These are phyloP conservation scores for Acanthaster planci DNA, from an alignment of 35 echinoderm and acorn worm genomes.

Conservation along the genomic window DNA sequence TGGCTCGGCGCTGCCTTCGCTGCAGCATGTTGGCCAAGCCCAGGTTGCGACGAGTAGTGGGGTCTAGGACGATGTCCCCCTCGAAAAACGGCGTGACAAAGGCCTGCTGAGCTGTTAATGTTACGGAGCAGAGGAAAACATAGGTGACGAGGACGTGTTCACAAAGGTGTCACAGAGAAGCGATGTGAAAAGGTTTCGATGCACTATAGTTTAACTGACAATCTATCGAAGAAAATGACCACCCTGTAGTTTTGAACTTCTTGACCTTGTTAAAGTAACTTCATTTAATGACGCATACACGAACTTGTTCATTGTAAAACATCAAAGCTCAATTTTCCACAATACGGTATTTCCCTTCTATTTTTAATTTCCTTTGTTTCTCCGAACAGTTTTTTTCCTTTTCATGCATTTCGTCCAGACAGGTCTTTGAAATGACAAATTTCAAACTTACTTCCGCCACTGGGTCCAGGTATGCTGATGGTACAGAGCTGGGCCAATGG, in stretches of 20 bases:
- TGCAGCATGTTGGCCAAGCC: slow-evolving; percentile 26
- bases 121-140: too few relatives aligned
- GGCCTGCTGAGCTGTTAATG: slow-evolving; percentile 10
- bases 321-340: too few relatives aligned
- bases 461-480: slow-evolving; percentile 1
- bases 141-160: too few relatives aligned
- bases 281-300: too few relatives aligned
- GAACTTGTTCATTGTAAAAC: too few relatives aligned
- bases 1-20: background rate
- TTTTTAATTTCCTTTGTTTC: background rate
- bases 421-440: background rate
- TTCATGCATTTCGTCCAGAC: too few relatives aligned
- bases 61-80: slow-evolving; percentile 73
- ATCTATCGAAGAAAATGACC: background rate
- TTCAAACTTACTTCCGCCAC: slow-evolving; percentile 43
- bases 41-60: slow-evolving; percentile 27
- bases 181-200: background rate
- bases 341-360: too few relatives aligned
- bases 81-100: slow-evolving; percentile 85
- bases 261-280: too few relatives aligned
- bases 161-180: background rate
- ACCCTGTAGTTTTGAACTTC: background rate
- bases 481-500: slow-evolving; percentile 42
- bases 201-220: background rate
- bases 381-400: background rate